phyloP scores from a whole-genome alignment of 2,113 vertebrate genomes.

The Cervus canadensis region DNA sequence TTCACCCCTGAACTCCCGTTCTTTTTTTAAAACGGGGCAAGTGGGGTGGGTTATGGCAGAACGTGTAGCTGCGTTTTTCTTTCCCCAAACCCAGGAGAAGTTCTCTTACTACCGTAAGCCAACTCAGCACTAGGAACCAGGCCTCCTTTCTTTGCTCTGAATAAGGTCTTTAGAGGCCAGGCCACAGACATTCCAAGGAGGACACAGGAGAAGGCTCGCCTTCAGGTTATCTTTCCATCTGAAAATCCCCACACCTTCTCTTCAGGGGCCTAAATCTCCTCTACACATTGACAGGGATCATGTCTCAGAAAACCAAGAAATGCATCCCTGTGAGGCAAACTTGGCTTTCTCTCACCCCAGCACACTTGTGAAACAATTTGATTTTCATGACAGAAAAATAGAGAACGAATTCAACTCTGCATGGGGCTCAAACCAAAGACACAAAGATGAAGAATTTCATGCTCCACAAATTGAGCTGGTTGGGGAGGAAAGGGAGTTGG shows the following conservation, averaged over 20 bases:
- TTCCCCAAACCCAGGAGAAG: background rate
- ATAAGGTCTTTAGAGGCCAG: background rate
- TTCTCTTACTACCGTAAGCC: background rate
- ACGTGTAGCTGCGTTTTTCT: background rate
- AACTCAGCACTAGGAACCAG: background rate
- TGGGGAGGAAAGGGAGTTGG: rapidly evolving
- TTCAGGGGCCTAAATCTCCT: background rate
- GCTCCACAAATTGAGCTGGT: background rate
- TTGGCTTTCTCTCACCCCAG: background rate
- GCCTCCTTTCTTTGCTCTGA: background rate
- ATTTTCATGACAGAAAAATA: background rate
- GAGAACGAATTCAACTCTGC: too few relatives aligned
- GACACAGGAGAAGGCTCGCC: background rate
- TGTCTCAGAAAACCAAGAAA: background rate
- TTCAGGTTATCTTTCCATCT: background rate
- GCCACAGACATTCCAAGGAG: background rate
- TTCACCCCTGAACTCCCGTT: background rate
- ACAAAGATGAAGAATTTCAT: too few relatives aligned
- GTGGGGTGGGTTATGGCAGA: background rate
- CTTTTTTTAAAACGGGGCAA: background rate
- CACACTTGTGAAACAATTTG: background rate
- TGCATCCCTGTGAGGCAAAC: background rate
- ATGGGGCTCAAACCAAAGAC: background rate
- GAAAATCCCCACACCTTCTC: background rate
- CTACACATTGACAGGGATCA: background rate